A percentile compares a stretch with the other conserved stretches of the same genome.
phyloP scores from a whole-genome alignment of 2,888 invertebrate species.

The Lucinisca nassula region DNA sequence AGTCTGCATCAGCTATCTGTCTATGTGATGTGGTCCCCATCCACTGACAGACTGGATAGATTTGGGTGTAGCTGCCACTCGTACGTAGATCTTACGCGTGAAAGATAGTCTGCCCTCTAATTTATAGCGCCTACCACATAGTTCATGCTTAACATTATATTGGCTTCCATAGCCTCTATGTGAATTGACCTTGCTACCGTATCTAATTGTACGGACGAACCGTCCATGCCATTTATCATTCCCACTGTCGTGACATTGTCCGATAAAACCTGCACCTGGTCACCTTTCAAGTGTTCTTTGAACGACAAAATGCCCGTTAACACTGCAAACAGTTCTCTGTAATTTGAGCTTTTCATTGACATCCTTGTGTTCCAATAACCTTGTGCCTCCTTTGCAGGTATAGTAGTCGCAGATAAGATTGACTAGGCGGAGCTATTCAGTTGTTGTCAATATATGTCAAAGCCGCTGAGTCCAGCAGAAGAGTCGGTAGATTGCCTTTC shows the following conservation, averaged over 20 bases:
- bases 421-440: too few species aligned
- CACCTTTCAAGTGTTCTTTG: background rate
- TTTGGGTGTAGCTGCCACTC: conserved; percentile 39
- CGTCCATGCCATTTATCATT: conserved; percentile 16
- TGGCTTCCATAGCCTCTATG: conserved; percentile 13
- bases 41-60: conserved; percentile 11
- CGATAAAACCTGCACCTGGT: conserved; percentile 22
- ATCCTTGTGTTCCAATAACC: background rate
- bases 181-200: conserved; percentile 13
- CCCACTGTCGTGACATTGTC: conserved; percentile 31
- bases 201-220: background rate
- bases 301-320: conserved; percentile 26
- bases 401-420: too few species aligned
- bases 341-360: conserved; percentile 20
- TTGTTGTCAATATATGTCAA: too few species aligned
- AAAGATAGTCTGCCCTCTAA: conserved; percentile 26
- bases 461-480: too few species aligned
- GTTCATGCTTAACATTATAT: background rate
- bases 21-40: conserved; percentile 40
- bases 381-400: background rate
- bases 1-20: too few species aligned
- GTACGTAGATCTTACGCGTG: conserved; percentile 13
- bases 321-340: conserved; percentile 23
- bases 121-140: conserved; percentile 23
- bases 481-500: too few species aligned